Conservation (phyloP, 2,113 vertebrate species). For the Pelvicachromis taeniatus region DNA sequence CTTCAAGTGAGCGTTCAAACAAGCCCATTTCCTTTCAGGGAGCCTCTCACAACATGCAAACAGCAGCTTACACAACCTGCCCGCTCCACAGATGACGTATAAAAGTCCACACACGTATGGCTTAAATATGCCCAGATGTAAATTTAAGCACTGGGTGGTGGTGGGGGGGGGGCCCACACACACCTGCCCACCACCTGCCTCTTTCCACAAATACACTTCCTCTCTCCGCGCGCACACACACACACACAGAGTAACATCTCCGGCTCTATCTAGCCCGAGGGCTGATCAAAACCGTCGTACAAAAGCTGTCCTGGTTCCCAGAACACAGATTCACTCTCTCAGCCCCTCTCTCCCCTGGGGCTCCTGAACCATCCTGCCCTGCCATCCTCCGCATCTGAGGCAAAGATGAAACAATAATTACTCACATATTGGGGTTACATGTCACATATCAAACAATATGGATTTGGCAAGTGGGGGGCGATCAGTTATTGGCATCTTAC, state of each 20-base stretch:
- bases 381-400: slow-evolving; percentile 48
- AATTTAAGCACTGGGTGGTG: not conserved
- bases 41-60: not conserved
- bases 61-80: not conserved
- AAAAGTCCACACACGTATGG: not conserved
- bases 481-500: slow-evolving; percentile 47
- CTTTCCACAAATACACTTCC: not conserved
- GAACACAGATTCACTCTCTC: slow-evolving; percentile 2
- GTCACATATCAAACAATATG: slow-evolving; percentile 60
- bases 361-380: slow-evolving; percentile 6
- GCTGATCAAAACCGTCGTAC: slow-evolving; percentile 29
- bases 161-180: not conserved
- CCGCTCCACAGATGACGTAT: not conserved
- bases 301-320: slow-evolving; percentile 41
- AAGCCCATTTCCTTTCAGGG: not conserved
- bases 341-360: not conserved
- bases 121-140: not conserved
- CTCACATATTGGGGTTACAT: slow-evolving; percentile 47
- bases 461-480: slow-evolving; percentile 22
- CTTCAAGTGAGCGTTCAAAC: not conserved
- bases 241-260: not conserved
- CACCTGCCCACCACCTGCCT: not conserved
- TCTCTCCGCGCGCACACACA: not conserved
- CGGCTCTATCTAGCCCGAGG: not conserved
- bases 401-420: slow-evolving; percentile 54